Evolutionary conservation across 1,140 invertebrate species (phyloP).

Genomic region (Anoplophora glabripennis): DNA sequence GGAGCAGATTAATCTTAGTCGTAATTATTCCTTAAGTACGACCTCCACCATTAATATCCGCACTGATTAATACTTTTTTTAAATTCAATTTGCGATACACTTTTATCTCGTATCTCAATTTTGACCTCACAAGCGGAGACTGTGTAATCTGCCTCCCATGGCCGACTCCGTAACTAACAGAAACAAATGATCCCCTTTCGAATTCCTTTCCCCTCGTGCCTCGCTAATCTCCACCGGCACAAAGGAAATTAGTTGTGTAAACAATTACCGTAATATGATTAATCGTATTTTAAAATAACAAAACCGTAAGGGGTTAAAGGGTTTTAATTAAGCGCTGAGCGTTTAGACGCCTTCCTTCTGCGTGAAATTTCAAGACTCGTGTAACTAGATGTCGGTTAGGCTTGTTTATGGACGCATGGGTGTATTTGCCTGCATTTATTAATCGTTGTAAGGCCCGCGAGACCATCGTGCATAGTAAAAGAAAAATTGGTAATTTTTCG

Average conservation of each 20-base stretch:
- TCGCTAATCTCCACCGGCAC: slow-evolving; percentile 25
- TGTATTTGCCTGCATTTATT: background rate
- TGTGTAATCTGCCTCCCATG: slow-evolving; percentile 20
- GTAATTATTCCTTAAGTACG: no score
- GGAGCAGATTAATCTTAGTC: no score
- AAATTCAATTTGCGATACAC: no score
- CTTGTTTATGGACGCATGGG: background rate
- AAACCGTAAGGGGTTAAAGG: slow-evolving; percentile 4
- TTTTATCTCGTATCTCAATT: no score
- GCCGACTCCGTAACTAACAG: slow-evolving; percentile 34
- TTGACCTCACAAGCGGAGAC: background rate
- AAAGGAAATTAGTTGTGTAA: slow-evolving; percentile 34
- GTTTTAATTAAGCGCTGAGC: slow-evolving; percentile 7
- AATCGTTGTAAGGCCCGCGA: no score
- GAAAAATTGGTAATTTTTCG: no score
- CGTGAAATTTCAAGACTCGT: background rate
- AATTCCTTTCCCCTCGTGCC: slow-evolving; percentile 21
- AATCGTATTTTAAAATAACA: slow-evolving; percentile 26
- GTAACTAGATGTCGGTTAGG: slow-evolving; percentile 1
- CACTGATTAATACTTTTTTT: no score
- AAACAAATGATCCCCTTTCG: slow-evolving; percentile 35
- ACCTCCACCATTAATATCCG: no score
- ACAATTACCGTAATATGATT: slow-evolving; percentile 33
- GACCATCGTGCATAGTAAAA: no score
- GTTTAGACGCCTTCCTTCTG: slow-evolving; percentile 4